A percentile compares a stretch with the other conserved stretches of the same genome.
These are phyloP conservation scores for Bufo bufo DNA, from an alignment of 2,113 vertebrate genomes.

Conservation along the genomic window DNA sequence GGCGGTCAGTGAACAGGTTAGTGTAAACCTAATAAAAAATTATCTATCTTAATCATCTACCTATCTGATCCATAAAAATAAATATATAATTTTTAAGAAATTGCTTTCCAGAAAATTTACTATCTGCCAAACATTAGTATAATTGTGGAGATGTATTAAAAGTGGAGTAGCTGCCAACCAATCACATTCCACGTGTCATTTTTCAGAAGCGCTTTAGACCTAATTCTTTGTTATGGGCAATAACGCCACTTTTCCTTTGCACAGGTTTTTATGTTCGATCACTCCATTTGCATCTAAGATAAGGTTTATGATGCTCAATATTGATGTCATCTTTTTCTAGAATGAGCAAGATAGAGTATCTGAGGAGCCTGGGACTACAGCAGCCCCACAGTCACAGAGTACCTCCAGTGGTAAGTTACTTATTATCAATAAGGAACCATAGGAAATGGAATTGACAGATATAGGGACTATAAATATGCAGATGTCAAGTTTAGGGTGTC, in stretches of 20 bases:
- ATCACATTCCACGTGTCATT: no score
- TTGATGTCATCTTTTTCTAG: background rate
- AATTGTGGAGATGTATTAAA: no score
- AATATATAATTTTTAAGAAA: no score
- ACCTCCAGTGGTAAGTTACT: background rate
- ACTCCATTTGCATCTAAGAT: background rate
- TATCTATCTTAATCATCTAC: no score
- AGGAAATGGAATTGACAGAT: no score
- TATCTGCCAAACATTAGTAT: no score
- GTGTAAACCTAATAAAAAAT: background rate
- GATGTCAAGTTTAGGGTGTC: background rate
- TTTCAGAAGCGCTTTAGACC: background rate
- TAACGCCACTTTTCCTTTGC: background rate
- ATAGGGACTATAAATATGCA: background rate
- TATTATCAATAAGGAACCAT: background rate
- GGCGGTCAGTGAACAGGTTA: slow-evolving; percentile 10
- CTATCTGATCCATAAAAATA: no score
- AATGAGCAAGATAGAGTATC: background rate
- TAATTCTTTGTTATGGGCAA: background rate
- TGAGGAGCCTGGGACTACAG: background rate
- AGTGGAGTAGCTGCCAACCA: no score
- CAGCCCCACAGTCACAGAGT: background rate
- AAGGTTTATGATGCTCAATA: background rate
- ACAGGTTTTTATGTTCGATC: background rate
- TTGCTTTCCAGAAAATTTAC: no score